Evolutionary conservation across 2,113 vertebrate genomes (phyloP), one percentile per base, ranked within the genome.

Genomic region (Nothoprocta pentlandii): DNA sequence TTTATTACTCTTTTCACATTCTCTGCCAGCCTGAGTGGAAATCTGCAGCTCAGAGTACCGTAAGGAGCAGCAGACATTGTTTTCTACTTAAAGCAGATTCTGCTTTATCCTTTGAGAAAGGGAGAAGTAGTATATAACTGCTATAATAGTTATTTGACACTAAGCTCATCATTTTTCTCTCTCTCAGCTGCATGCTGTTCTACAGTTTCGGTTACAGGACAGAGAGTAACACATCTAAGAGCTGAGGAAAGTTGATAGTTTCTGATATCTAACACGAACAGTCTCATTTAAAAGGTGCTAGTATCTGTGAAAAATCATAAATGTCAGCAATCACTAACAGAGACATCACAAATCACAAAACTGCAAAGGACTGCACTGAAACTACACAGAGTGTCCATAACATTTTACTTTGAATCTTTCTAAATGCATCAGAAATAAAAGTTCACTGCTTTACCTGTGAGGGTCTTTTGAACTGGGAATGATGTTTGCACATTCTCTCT

Each of bases 401-500:
- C 68, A 84, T 62, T 51, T 10, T n/a, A 51, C 28, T 90, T 5
- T 62, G 9, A 69, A 62, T 80, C 4, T 47, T 90, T 89, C 32
- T 70, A 85, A 73, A 76, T 3, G 12, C 42, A 89, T 77, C 13
- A 73, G 44, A 59, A 81, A 80, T 17, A 53, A 88, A 58, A 90
- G 92, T 59, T 80, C 9, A 70, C 46, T 69, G 39, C 36, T 90
- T 76, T 97, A 99, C 98, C 98, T 98, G 98, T 98, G 98, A 88
- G 97, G 96, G 92, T 99, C 98, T 95, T 98, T 98, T 49, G 98
- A 98, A 79, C 95, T 98, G 49, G 98, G 98, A 91, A 99, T 98
- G 81, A 99, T 98, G 95, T 98, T 98, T 77, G 97, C 97, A 97
- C 99, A 99, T 92, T 99, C 99, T 97, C 99, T 98, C 97, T 98